Percentiles rank a stretch among this genome's conserved stretches.
Evolutionary conservation across 2,888 invertebrate species (phyloP).

Genomic region (Plebejus melissa): DNA sequence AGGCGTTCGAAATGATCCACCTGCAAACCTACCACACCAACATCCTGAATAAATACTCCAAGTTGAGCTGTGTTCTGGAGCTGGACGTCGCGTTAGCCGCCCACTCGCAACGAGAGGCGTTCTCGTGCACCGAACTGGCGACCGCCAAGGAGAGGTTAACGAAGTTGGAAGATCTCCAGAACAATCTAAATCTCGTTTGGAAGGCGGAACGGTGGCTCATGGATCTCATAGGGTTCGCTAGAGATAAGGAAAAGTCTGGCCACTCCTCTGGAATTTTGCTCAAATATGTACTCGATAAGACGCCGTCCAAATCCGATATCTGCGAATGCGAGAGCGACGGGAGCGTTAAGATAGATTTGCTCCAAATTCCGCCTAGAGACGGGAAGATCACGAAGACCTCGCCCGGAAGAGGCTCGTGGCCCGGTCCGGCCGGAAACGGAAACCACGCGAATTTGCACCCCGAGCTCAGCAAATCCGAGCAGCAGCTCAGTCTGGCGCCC

Average conservation of each 20-base stretch:
- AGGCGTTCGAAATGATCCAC: constrained; percentile 97
- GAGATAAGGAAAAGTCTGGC: constrained; percentile 82
- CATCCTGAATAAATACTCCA: constrained; percentile 93
- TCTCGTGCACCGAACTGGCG: constrained; percentile 92
- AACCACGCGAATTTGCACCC: constrained; percentile 76
- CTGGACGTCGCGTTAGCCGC: constrained; percentile 94
- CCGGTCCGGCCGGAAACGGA: constrained; percentile 84
- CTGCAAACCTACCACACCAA: constrained; percentile 95
- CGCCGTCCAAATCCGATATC: constrained; percentile 54
- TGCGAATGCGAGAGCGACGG: constrained; percentile 56
- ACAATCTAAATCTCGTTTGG: constrained; percentile 93
- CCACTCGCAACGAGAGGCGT: constrained; percentile 96
- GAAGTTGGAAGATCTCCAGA: constrained; percentile 90
- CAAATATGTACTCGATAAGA: constrained; percentile 64
- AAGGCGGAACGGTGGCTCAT: constrained; percentile 97
- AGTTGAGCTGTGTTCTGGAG: constrained; percentile 95
- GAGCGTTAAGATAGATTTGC: constrained; percentile 67
- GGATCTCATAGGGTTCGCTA: constrained; percentile 95
- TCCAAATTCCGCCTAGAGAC: constrained; percentile 85
- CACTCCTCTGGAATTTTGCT: constrained; percentile 71
- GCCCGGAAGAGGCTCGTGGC: constrained; percentile 91
- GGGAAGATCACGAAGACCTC: constrained; percentile 86
- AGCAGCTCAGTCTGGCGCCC: constrained; percentile 80
- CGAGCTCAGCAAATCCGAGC: constrained; percentile 92
- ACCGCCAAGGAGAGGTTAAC: constrained; percentile 91